A percentile compares a stretch with the other conserved stretches of the same genome.
These are phyloP conservation scores for Camelus bactrianus DNA, from an alignment of 2,113 vertebrate species.

Conservation along the genomic window DNA sequence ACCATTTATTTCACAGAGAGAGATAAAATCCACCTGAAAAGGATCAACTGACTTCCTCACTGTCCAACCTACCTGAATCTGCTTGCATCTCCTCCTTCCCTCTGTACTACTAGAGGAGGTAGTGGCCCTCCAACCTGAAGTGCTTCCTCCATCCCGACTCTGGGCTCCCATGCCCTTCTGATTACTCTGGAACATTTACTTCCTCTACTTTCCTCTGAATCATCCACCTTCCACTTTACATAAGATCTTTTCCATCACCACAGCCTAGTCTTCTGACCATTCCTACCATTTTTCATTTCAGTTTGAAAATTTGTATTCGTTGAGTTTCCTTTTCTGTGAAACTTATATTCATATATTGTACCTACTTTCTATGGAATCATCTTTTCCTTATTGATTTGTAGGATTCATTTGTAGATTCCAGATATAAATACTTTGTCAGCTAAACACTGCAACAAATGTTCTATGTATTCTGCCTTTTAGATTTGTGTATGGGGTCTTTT, in stretches of 20 bases:
- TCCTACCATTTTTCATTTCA: not conserved
- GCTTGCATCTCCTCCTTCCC: not conserved
- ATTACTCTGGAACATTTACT: not conserved
- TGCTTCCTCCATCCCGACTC: not conserved
- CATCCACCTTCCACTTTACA: not conserved
- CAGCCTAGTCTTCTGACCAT: not conserved
- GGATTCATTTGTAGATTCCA: not conserved
- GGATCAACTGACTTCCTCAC: not conserved
- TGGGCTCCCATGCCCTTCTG: not conserved
- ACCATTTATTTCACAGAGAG: not conserved
- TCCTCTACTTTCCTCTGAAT: not conserved
- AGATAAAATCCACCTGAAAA: not conserved
- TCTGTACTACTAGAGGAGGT: not conserved
- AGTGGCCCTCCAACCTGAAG: not conserved
- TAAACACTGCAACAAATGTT: not conserved
- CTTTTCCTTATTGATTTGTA: slow-evolving; percentile 16
- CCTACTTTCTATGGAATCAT: not conserved
- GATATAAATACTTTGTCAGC: not conserved
- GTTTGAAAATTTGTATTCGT: not conserved
- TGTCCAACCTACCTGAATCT: not conserved
- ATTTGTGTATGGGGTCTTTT: slow-evolving; percentile 13
- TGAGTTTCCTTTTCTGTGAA: not conserved
- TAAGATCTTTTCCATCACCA: not conserved
- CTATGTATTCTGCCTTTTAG: not conserved
- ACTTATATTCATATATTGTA: not conserved